These are phyloP conservation scores for Orestias chungarensis DNA, from an alignment of 2,797 vertebrate genomes.

Conservation along the genomic window DNA sequence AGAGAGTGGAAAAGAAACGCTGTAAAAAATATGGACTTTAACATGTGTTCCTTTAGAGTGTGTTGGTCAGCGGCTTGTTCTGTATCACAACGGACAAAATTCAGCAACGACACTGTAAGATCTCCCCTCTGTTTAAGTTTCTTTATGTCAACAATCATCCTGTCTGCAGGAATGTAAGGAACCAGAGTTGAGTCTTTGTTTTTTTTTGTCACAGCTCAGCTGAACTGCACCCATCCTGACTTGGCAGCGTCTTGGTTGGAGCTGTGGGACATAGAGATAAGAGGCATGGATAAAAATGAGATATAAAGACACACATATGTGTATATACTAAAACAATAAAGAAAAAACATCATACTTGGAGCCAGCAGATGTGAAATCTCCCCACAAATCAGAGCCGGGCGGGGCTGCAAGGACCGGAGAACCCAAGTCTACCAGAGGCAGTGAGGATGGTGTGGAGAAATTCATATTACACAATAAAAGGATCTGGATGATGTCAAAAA, in stretches of 20 bases:
- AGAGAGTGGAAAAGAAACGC: constrained; percentile 16
- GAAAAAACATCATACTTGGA: constrained; percentile 82
- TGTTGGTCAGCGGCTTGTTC: constrained; percentile 37
- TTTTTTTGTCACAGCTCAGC: constrained; percentile 53
- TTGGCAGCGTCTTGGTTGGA: constrained; percentile 79
- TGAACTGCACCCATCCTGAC: constrained; percentile 95
- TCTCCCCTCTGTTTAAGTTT: constrained; percentile 35
- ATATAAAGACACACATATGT: constrained; percentile 3
- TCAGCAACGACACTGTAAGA: constrained; percentile 37
- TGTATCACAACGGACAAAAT: constrained; percentile 33
- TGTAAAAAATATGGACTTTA: constrained; percentile 42
- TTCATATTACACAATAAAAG: background rate
- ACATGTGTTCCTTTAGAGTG: constrained; percentile 58
- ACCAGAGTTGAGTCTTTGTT: constrained; percentile 57
- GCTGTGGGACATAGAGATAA: constrained; percentile 62
- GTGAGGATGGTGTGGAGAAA: constrained; percentile 41
- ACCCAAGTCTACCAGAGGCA: constrained; percentile 70
- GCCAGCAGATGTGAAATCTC: constrained; percentile 91
- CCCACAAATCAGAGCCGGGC: constrained; percentile 85
- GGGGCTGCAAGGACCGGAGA: constrained; percentile 47
- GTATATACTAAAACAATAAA: background rate
- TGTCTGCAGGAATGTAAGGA: constrained; percentile 75
- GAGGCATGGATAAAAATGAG: constrained; percentile 8
- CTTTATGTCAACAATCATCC: constrained; percentile 47
- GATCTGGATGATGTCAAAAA: background rate